phyloP scores from a whole-genome alignment of 2,797 vertebrate genomes.

The Halcyon chelicuti region DNA sequence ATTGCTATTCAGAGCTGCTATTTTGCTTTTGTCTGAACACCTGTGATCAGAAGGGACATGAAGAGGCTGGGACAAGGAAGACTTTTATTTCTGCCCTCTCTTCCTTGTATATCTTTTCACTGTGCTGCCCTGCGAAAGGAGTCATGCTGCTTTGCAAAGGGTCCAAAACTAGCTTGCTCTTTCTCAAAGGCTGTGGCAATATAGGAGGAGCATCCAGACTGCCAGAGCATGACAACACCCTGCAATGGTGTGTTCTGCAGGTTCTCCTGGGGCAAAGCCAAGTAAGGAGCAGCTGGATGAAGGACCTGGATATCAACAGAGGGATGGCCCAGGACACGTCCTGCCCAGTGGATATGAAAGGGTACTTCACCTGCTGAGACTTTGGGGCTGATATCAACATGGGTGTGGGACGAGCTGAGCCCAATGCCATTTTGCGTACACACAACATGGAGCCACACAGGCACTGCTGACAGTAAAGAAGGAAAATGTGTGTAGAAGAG shows the following conservation, averaged over 20 bases:
- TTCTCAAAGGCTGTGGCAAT: background rate
- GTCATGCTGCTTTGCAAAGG: background rate
- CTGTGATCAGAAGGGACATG: background rate
- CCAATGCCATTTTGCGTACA: rapidly evolving
- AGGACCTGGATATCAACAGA: background rate
- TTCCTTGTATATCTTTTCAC: background rate
- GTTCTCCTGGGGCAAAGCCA: background rate
- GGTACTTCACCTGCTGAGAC: rapidly evolving
- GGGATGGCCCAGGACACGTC: background rate
- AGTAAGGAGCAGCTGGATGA: background rate
- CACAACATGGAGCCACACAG: rapidly evolving
- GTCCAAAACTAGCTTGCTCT: background rate
- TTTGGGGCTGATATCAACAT: rapidly evolving
- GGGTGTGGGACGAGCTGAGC: rapidly evolving
- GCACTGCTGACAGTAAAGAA: background rate
- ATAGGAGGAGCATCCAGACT: background rate
- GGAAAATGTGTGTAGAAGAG: background rate
- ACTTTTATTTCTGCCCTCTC: background rate
- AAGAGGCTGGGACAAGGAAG: background rate
- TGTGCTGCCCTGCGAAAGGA: background rate
- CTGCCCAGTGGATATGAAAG: background rate
- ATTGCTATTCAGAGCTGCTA: background rate
- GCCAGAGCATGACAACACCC: background rate
- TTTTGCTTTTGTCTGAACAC: background rate
- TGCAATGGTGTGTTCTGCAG: background rate